A percentile compares a stretch with the other conserved stretches of the same genome.
phyloP scores from a whole-genome alignment of 2,888 invertebrate genomes.

The Brenthis hecate region DNA sequence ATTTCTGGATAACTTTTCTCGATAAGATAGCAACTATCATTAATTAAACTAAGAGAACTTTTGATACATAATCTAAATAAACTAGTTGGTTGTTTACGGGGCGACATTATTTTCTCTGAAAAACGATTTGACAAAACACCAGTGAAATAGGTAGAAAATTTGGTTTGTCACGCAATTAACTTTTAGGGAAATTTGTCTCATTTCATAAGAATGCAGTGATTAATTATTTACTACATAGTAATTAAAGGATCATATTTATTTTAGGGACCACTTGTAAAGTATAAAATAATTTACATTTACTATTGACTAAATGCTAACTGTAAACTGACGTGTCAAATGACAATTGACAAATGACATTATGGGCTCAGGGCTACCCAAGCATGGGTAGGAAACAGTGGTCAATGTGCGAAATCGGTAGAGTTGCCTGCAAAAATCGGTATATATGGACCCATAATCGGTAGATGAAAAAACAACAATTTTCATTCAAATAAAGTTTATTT shows the following conservation, averaged over 20 bases:
- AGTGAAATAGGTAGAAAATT: neutral
- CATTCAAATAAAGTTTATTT: no score
- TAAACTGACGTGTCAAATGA: no score
- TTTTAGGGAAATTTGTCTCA: neutral
- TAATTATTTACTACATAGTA: neutral
- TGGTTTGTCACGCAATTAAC: neutral
- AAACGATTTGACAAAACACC: constrained; percentile 5
- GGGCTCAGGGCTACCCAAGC: no score
- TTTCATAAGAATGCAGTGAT: neutral
- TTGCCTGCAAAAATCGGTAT: no score
- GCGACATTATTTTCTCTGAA: constrained; percentile 58
- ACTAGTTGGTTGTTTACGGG: constrained; percentile 71
- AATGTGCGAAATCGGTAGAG: no score
- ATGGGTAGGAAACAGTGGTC: no score
- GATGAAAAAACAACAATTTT: no score
- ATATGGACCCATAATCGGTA: no score
- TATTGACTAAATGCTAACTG: no score
- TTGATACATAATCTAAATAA: constrained; percentile 69
- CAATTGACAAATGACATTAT: no score
- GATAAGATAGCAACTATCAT: constrained; percentile 71
- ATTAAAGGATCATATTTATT: constrained; percentile 2
- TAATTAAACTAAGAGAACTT: constrained; percentile 68
- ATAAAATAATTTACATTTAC: neutral
- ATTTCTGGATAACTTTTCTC: constrained; percentile 68
- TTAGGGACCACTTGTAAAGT: neutral